These are phyloP conservation scores for Mesoclemmys tuberculata DNA, from an alignment of 2,113 vertebrate genomes.

Conservation along the genomic window DNA sequence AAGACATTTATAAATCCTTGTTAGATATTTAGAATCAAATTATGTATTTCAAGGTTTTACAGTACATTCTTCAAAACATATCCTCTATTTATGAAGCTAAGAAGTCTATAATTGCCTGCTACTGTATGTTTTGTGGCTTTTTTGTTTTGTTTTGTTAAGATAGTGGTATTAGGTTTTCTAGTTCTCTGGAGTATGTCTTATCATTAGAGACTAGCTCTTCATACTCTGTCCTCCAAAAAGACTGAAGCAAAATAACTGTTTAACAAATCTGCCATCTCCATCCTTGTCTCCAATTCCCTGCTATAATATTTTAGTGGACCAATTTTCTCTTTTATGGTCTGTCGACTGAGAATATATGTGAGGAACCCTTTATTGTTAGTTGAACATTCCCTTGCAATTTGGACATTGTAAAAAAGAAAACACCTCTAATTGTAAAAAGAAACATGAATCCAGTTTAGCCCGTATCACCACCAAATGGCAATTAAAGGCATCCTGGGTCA, in stretches of 20 bases:
- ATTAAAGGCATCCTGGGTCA: neutral
- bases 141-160: neutral
- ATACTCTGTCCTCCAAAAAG: slow-evolving; percentile 56
- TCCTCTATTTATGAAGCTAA: slow-evolving; percentile 5
- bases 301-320: slow-evolving; percentile 72
- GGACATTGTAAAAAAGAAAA: neutral
- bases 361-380: slow-evolving; percentile 56
- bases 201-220: slow-evolving; percentile 37
- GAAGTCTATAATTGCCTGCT: slow-evolving; percentile 13
- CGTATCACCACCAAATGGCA: slow-evolving; percentile 2
- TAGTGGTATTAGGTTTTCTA: neutral
- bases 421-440: slow-evolving; percentile 57
- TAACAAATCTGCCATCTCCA: slow-evolving; percentile 61
- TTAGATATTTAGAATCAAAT: slow-evolving; percentile 44
- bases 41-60: neutral
- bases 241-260: slow-evolving; percentile 54
- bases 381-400: slow-evolving; percentile 39
- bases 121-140: neutral
- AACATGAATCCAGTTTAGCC: neutral
- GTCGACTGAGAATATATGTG: slow-evolving; percentile 63
- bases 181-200: neutral
- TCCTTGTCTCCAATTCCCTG: slow-evolving; percentile 47
- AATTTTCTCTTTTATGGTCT: slow-evolving; percentile 78
- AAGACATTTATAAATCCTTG: neutral
- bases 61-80: slow-evolving; percentile 17